A percentile compares a stretch with the other conserved stretches of the same genome.
Conservation (phyloP, 2,888 invertebrate genomes). For the Heteromyza rotundicornis region DNA sequence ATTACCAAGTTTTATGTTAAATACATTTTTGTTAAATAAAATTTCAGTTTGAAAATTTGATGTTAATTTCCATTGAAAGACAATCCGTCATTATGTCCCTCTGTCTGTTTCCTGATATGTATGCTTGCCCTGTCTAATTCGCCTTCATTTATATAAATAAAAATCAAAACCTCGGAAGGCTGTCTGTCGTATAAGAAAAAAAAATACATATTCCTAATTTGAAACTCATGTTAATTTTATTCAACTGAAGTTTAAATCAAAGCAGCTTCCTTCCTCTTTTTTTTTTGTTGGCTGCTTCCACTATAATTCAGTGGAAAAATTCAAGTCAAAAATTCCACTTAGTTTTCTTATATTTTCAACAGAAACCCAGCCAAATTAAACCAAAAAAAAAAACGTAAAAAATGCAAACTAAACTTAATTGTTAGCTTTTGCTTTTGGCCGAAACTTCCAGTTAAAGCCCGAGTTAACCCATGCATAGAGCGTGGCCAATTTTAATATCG, state of each 20-base stretch:
- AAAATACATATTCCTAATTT: too few species aligned
- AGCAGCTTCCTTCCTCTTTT: constrained; percentile 5
- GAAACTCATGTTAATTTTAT: too few species aligned
- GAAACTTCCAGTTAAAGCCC: neutral
- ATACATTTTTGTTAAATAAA: too few species aligned
- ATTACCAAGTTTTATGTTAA: too few species aligned
- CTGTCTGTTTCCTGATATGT: too few species aligned
- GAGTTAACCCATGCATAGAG: constrained; percentile 12
- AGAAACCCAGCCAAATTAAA: neutral
- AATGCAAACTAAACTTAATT: constrained; percentile 17
- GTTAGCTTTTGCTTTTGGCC: constrained; percentile 9
- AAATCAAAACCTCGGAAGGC: too few species aligned
- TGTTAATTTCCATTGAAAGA: too few species aligned
- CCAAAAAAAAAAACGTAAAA: constrained; percentile 9
- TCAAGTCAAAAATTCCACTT: neutral
- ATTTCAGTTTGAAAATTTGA: too few species aligned
- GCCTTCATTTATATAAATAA: too few species aligned
- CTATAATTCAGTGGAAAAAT: neutral
- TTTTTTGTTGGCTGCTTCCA: neutral
- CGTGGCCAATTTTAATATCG: constrained; percentile 17
- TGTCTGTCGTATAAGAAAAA: too few species aligned
- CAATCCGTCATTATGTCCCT: too few species aligned
- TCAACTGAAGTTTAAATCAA: neutral
- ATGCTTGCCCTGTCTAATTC: too few species aligned
- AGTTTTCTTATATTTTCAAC: neutral